phyloP scores from a whole-genome alignment of 2,797 vertebrate genomes.

The Peromyscus melanophrys region DNA sequence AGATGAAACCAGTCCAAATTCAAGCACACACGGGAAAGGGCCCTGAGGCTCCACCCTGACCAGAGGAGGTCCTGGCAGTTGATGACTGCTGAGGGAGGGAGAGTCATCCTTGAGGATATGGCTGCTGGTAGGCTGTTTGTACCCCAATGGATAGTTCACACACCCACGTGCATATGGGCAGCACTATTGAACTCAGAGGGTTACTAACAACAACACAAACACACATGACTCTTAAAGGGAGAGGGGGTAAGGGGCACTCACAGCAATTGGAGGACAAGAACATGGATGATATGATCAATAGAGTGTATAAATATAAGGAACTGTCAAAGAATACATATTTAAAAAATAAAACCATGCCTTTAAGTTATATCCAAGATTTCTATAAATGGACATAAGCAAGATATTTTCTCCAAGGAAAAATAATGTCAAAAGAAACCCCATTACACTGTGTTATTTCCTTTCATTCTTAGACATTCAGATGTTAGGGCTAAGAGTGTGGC shows the following conservation, averaged over 20 bases:
- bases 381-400: neutral
- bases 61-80: too few species aligned
- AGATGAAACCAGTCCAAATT: neutral
- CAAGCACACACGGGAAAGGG: neutral
- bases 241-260: neutral
- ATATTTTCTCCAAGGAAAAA: constrained; percentile 14
- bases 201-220: neutral
- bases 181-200: neutral
- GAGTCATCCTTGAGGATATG: neutral
- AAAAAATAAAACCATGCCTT: neutral
- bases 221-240: neutral
- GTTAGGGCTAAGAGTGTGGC: neutral
- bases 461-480: constrained; percentile 16
- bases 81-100: neutral
- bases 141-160: neutral
- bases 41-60: too few species aligned
- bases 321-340: neutral
- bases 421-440: neutral
- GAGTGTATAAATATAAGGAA: neutral
- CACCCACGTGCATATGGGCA: neutral
- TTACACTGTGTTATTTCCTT: constrained; percentile 7
- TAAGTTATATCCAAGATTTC: neutral
- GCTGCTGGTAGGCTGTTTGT: neutral
- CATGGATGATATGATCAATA: neutral
- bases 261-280: neutral